Evolutionary conservation across 2,113 vertebrate species (phyloP).

Genomic region (Haplotaxodon microlepis): DNA sequence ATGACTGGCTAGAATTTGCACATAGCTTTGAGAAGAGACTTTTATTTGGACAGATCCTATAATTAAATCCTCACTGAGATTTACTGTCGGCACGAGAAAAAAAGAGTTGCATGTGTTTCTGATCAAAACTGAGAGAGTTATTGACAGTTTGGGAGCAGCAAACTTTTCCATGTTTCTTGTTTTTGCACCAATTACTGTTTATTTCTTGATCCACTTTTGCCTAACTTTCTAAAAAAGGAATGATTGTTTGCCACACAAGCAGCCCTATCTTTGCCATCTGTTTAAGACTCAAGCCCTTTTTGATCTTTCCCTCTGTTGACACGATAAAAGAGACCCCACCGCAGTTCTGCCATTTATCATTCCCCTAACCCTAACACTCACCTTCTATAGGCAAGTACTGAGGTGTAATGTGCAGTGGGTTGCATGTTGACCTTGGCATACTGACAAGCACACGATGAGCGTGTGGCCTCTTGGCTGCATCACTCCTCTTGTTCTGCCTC

Average conservation of each 20-base stretch:
- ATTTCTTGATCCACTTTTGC: conserved; percentile 6
- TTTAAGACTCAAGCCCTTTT: background rate
- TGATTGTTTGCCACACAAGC: background rate
- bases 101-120: conserved; percentile 34
- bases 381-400: background rate
- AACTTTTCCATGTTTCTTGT: conserved; percentile 43
- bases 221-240: background rate
- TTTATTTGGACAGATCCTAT: background rate
- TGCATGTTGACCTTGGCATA: conserved; percentile 47
- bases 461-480: conserved; percentile 23
- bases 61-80: background rate
- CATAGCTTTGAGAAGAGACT: background rate
- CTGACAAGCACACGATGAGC: conserved; percentile 40
- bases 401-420: background rate
- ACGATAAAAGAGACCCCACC: background rate
- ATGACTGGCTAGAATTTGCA: background rate
- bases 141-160: conserved; percentile 15
- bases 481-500: conserved; percentile 45
- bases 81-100: background rate
- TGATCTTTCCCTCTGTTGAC: background rate
- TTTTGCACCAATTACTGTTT: conserved; percentile 16
- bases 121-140: background rate
- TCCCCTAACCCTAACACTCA: background rate
- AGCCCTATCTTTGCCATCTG: background rate
- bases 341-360: background rate